Conservation (phyloP, 2,113 vertebrate genomes). For the Elachura formosa region DNA sequence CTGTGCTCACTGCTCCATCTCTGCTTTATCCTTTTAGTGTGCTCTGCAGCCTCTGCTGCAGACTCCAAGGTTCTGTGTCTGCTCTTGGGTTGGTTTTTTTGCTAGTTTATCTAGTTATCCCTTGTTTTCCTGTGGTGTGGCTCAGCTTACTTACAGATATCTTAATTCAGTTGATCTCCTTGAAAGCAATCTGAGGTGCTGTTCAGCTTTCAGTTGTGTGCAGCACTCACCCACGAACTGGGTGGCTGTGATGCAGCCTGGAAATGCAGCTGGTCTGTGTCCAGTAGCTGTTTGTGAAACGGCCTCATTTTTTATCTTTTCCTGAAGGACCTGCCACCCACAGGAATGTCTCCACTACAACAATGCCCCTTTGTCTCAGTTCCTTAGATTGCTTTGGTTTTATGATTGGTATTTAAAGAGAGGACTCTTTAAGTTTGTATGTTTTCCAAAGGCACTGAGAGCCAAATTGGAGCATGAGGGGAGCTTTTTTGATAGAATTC, state of each 20-base stretch:
- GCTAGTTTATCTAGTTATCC: neutral
- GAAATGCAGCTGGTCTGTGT: neutral
- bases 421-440: rapidly evolving
- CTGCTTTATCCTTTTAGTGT: neutral
- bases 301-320: neutral
- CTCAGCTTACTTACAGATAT: neutral
- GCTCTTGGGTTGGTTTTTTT: neutral
- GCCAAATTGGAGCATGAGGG: rapidly evolving
- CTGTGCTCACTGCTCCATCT: neutral
- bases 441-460: neutral
- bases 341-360: neutral
- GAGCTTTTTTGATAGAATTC: neutral
- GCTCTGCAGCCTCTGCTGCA: neutral
- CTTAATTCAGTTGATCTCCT: neutral
- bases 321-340: neutral
- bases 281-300: neutral
- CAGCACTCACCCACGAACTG: neutral
- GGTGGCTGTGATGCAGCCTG: neutral
- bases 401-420: neutral
- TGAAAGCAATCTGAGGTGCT: neutral
- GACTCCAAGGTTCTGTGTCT: neutral
- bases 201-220: neutral
- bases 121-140: neutral
- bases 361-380: neutral
- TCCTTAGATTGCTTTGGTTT: neutral